Percentiles rank a stretch among this genome's conserved stretches.
Conservation (phyloP, 2,888 invertebrate genomes). For the Himalopsyche japonica region DNA sequence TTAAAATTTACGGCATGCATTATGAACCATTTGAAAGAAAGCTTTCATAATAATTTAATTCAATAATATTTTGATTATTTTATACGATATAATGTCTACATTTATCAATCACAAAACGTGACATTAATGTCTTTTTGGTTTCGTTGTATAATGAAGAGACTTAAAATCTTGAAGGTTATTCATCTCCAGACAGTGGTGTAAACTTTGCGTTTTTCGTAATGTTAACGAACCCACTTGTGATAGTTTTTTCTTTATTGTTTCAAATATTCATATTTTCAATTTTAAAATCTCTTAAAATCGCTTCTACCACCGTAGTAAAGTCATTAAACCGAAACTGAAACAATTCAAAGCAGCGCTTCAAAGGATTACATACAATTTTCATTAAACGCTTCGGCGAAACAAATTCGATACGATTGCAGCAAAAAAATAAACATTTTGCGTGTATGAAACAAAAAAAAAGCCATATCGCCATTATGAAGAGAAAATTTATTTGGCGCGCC, state of each 20-base stretch:
- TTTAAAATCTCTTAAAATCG: neutral
- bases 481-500: neutral
- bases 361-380: neutral
- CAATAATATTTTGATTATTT: too few species aligned
- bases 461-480: neutral
- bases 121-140: too few species aligned
- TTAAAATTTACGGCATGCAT: too few species aligned
- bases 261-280: neutral
- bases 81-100: too few species aligned
- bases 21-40: too few species aligned
- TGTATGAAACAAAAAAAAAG: neutral
- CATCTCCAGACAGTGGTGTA: too few species aligned
- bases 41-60: too few species aligned
- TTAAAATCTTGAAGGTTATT: too few species aligned
- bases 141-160: too few species aligned
- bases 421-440: neutral
- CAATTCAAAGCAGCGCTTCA: neutral
- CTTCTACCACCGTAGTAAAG: neutral
- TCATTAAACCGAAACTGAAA: neutral
- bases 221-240: too few species aligned
- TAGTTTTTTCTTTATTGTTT: neutral
- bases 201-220: too few species aligned
- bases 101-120: too few species aligned
- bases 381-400: conserved; percentile 4
- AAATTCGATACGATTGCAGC: conserved; percentile 7